Evolutionary conservation across 2,888 invertebrate genomes (phyloP), one percentile per base, ranked within the genome.

Genomic region (Arenicola marina): DNA sequence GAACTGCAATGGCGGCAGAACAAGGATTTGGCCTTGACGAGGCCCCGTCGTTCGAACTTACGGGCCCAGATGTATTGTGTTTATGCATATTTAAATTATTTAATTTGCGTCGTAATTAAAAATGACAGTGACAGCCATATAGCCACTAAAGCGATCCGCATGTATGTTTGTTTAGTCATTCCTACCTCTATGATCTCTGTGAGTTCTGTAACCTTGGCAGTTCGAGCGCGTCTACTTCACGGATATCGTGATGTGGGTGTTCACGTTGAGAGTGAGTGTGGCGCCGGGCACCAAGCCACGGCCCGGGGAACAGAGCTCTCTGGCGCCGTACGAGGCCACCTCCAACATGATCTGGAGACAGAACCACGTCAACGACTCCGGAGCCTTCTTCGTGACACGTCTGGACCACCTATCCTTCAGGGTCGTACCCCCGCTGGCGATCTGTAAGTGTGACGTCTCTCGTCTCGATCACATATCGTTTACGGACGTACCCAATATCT

Each of bases 141-240:
- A n/a, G n/a, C n/a, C n/a, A n/a, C n/a, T n/a, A n/a, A n/a, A n/a
- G n/a, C n/a, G n/a, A n/a, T n/a, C n/a, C n/a, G n/a, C n/a, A n/a
- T n/a, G n/a, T n/a, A n/a, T n/a, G n/a, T n/a, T n/a, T n/a, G n/a
- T n/a, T n/a, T n/a, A n/a, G n/a, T n/a, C n/a, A n/a, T n/a, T n/a
- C n/a, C n/a, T n/a, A n/a, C n/a, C n/a, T n/a, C n/a, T n/a, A n/a
- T n/a, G n/a, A n/a, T n/a, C n/a, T n/a, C n/a, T n/a, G n/a, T n/a
- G n/a, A n/a, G 38, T 38, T 38, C 11, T 38, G 11, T 38, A 38
- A 11, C 38, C 11, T 38, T 38, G 11, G 11, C 38, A 48, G 48
- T 48, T 48, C 24, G 48, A 48, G 11, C 48, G 24, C 48, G 15
- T 48, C 18, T 48, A 48, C 48, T 48, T 48, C 48, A n/a, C 48